A percentile compares a stretch with the other conserved stretches of the same genome.
These are phyloP conservation scores for Podocnemis expansa DNA, from an alignment of 2,113 vertebrate species.

Conservation along the genomic window DNA sequence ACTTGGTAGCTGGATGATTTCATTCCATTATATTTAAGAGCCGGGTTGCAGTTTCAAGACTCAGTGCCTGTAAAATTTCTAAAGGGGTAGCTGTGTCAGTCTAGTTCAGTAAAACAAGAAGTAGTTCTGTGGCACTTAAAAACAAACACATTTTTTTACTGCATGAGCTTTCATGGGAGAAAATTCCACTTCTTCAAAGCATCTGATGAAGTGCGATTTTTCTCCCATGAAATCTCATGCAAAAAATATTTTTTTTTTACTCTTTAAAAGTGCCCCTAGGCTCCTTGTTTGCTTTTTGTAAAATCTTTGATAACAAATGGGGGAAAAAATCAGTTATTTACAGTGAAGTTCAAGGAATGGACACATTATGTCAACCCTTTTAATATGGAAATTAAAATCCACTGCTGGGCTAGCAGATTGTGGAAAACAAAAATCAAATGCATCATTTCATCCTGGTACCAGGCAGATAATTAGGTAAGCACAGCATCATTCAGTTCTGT, in stretches of 20 bases:
- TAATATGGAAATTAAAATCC: not conserved
- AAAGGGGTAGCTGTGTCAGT: not conserved
- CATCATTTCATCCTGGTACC: constrained; percentile 36
- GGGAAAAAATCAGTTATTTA: not conserved
- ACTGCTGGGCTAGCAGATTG: constrained; percentile 7
- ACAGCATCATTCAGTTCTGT: not conserved
- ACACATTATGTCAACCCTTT: constrained; percentile 25
- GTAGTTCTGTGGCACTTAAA: no score
- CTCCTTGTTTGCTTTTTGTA: no score
- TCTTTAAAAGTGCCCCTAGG: no score
- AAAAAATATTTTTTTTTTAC: no score
- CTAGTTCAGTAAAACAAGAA: no score
- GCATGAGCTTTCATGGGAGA: no score
- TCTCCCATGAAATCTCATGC: no score
- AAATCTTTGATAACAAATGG: not conserved
- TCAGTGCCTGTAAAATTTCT: not conserved
- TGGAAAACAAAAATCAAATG: not conserved
- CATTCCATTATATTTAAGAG: not conserved
- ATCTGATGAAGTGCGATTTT: no score
- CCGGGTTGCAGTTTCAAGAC: not conserved
- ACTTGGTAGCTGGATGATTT: not conserved
- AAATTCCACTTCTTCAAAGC: no score
- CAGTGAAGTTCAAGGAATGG: not conserved
- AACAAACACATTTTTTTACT: no score
- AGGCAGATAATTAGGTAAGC: constrained; percentile 18